These are phyloP conservation scores for Numenius arquata DNA, from an alignment of 2,113 vertebrate species.

Conservation along the genomic window DNA sequence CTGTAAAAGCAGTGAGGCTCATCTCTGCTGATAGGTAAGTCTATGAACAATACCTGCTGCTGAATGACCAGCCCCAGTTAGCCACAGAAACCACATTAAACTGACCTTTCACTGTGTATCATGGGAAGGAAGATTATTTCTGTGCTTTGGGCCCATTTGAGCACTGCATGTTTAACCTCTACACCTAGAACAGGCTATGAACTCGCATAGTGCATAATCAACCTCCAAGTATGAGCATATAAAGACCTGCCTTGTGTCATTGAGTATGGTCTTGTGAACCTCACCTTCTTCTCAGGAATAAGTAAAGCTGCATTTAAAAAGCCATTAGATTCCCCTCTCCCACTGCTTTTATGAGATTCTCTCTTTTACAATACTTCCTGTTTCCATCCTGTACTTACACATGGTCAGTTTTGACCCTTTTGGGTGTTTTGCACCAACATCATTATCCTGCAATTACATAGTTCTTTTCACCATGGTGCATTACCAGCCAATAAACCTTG, in stretches of 20 bases:
- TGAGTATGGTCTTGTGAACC: background rate
- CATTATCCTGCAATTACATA: background rate
- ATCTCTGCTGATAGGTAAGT: background rate
- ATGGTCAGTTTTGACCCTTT: background rate
- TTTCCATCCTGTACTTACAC: background rate
- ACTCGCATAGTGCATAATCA: background rate
- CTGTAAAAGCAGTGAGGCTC: background rate
- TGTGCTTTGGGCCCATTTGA: background rate
- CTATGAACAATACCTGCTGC: background rate
- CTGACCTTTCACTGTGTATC: background rate
- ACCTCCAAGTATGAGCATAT: background rate
- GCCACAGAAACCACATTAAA: background rate
- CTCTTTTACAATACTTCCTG: background rate
- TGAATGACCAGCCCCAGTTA: background rate
- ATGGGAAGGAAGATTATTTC: background rate
- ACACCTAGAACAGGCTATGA: background rate
- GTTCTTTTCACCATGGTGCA: background rate
- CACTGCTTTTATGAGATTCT: background rate
- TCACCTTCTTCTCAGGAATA: background rate
- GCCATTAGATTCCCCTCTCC: background rate
- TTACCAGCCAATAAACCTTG: background rate
- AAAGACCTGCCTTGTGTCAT: background rate
- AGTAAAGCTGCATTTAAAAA: background rate
- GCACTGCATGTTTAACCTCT: background rate
- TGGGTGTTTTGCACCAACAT: background rate